Base-by-base conservation (phyloP, 1,140 invertebrate genomes). In the Temnothorax curvispinosus region DNA sequence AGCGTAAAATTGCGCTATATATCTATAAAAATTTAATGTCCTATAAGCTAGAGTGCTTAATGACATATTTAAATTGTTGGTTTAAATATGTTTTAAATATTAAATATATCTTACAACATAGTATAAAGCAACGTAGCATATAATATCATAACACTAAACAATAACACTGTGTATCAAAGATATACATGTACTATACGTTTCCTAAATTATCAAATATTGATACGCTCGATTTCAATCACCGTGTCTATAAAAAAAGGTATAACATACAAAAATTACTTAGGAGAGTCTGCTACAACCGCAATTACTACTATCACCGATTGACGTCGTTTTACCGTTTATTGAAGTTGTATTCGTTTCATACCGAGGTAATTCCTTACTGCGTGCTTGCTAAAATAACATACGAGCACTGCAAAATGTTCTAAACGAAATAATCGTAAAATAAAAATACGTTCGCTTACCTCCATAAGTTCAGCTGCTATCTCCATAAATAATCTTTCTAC, bases 401-500 rank as follows among this genome's bases (percentile, higher is more conserved):
- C 58, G 44, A 27, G 35, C 69, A 56, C 11, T 60, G 82, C 41
- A 38, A 38, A 74, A 87, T 35, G 0, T 60, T 13, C 11, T 44
- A 38, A 80, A 27, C 3, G 13, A 44, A 11, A 35, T 64, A 21
- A 38, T 65, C 13, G 54, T 3, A 87, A 27, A 38, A 47, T 72
- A 47, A 50, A 50, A 8, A 72, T 21, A 62, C 69, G 56, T 9
- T 62, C 32, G 47, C 72, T 95, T 96, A 97, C 96, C 96, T 98
- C 98, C 97, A 98, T 98, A 32, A 99, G 96, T 95, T 98, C 98
- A 60, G 98, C 97, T 80, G 99, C 99, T 92, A 99, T 99, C 95
- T 99, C 98, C 96, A 98, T 98, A 95, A 99, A 99, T 75, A 99
- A 96, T 95, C 98, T 97, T 95, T 99, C 99, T 44, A 99, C 99